These are phyloP conservation scores for Drosophila kanekoi DNA, from an alignment of 2,888 invertebrate species.

Conservation along the genomic window DNA sequence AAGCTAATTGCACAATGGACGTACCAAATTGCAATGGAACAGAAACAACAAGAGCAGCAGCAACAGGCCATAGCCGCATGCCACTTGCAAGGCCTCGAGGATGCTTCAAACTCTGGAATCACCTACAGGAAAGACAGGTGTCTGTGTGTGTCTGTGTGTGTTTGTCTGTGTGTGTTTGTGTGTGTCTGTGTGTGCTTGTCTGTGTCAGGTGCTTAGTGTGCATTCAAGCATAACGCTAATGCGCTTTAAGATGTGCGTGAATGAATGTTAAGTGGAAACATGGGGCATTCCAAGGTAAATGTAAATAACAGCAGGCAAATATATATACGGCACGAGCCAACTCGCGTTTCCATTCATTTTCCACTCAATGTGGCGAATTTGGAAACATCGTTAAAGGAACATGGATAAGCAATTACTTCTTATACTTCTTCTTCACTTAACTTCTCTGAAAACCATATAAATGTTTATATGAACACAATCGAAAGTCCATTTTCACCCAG, in stretches of 20 bases:
- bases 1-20: conserved; percentile 7
- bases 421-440: too few relatives aligned
- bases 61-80: background rate
- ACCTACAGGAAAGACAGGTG: background rate
- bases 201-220: conserved; percentile 8
- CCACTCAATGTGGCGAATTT: too few relatives aligned
- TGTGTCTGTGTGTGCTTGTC: background rate
- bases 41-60: background rate
- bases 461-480: too few relatives aligned
- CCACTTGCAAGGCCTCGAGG: background rate
- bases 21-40: conserved; percentile 12
- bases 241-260: conserved; percentile 7
- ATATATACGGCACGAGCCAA: too few relatives aligned
- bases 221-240: conserved; percentile 4
- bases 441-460: too few relatives aligned
- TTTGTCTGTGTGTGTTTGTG: background rate
- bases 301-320: too few relatives aligned
- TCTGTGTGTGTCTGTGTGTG: background rate
- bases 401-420: too few relatives aligned
- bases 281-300: too few relatives aligned
- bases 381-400: too few relatives aligned
- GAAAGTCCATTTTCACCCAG: too few relatives aligned
- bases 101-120: conserved; percentile 3
- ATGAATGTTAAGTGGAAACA: conserved; percentile 1
- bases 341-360: too few relatives aligned